Conservation (phyloP, 2,113 vertebrate genomes). For the Climacteris rufus region DNA sequence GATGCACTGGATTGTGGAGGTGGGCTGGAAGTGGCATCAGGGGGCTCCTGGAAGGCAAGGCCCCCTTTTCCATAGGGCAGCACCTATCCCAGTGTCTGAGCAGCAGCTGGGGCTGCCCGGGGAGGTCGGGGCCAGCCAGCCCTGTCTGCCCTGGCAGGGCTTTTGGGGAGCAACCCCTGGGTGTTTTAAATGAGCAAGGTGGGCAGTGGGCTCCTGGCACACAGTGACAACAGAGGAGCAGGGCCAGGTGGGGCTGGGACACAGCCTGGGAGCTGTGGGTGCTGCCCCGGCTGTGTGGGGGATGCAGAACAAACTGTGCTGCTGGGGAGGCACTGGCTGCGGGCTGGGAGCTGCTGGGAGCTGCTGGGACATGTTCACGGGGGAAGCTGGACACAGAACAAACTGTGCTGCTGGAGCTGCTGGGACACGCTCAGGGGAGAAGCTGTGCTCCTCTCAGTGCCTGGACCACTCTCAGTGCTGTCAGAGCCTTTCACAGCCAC, state of each 20-base stretch:
- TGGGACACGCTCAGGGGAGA: neutral
- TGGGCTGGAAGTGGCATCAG: rapidly evolving
- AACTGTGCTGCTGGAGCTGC: neutral
- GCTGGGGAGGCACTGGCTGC: rapidly evolving
- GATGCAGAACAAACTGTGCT: neutral
- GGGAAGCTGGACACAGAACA: too few species aligned
- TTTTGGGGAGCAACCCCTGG: too few species aligned
- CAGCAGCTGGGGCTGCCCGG: neutral
- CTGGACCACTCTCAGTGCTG: neutral
- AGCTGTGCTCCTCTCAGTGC: rapidly evolving
- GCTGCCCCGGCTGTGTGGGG: too few species aligned
- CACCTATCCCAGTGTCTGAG: neutral
- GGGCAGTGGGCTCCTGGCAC: neutral
- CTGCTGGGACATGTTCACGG: too few species aligned
- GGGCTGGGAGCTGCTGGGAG: too few species aligned
- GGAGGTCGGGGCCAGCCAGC: neutral
- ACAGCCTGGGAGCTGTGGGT: rapidly evolving
- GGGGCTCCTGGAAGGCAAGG: neutral
- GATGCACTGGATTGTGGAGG: rapidly evolving
- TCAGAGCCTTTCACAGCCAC: rapidly evolving
- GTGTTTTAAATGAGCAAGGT: too few species aligned
- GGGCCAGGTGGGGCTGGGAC: neutral
- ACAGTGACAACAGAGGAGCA: neutral
- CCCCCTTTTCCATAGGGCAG: neutral
- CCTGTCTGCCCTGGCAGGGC: neutral